Evolutionary conservation across 2,888 invertebrate genomes (phyloP), one percentile per base, ranked within the genome.

Genomic region (Epinotia brunnichana): DNA sequence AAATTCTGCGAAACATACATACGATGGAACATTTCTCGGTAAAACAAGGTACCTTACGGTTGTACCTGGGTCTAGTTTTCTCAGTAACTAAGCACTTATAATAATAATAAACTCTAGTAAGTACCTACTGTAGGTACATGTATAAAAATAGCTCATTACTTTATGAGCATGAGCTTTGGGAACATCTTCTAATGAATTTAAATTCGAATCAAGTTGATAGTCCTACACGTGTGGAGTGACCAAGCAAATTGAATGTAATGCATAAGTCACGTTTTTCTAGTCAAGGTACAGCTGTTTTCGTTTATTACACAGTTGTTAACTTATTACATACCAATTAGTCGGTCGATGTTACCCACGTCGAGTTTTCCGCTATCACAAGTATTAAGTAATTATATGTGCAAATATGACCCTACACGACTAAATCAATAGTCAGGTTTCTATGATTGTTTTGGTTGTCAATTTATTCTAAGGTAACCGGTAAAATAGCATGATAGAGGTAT

Each of bases 241-340:
- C 17, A 48, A 24, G 41, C 62, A 29, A 48, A 54, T 41, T 17
- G 19, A 19, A 29, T 19, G 13, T 41, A 39, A 60, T 19, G 19
- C 3, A 60, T 1, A 13, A 41, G 41, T 60, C 41, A 60, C 60
- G 60, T 60, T 63, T 63, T 17, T 7, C 21, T 41, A 3, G 9
- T 24, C 17, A 39, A 35, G 64, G 3, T n/a, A 35, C 53, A 1
- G 7, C 39, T 53, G 17, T 35, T 4, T 11, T 13, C 21, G 24
- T 41, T 66, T 21, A 66, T 66, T 41, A 66, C 19, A 39, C 19
- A 39, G 54, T 72, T 60, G 39, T 29, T 7, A 29, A 29, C 5
- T 29, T 29, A 29, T 29, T 29, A 29, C 7, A 29, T 29, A 29
- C 5, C 29, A 48, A 21, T 17, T 72, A 41, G 24, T 51, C 24